Conservation (phyloP, 2,888 invertebrate species). For the Prenolepis imparis region DNA sequence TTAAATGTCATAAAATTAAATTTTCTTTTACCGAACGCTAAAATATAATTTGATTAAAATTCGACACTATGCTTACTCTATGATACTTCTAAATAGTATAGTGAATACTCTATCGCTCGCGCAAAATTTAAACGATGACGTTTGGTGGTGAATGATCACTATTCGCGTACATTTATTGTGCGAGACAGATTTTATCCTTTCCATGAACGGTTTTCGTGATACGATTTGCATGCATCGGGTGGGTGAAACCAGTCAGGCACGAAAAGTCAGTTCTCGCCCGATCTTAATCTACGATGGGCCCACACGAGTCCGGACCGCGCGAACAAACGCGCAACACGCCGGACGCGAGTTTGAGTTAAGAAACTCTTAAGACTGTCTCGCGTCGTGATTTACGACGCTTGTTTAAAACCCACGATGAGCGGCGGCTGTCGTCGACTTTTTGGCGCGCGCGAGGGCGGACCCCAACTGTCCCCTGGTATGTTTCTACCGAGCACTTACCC, state of each 20-base stretch:
- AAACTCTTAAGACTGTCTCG: conserved; percentile 68
- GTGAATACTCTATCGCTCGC: background rate
- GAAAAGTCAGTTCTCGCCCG: conserved; percentile 61
- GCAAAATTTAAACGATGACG: conserved; percentile 1
- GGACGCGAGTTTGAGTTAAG: conserved; percentile 60
- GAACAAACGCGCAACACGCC: conserved; percentile 33
- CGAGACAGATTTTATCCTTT: conserved; percentile 57
- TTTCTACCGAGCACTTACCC: conserved; percentile 37
- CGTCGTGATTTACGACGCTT: conserved; percentile 69
- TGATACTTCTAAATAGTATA: background rate
- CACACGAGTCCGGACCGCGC: conserved; percentile 62
- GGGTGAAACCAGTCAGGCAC: conserved; percentile 68
- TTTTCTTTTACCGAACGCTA: background rate
- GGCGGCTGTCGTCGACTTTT: conserved; percentile 39
- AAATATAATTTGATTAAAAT: background rate
- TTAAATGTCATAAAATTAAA: background rate
- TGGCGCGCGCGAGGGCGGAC: conserved; percentile 55
- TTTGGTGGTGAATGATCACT: background rate
- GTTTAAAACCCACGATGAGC: conserved; percentile 71
- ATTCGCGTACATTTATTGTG: conserved; percentile 68
- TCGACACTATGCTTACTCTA: background rate
- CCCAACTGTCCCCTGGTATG: conserved; percentile 24
- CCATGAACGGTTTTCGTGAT: conserved; percentile 37
- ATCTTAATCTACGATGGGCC: conserved; percentile 67
- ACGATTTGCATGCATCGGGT: conserved; percentile 47